Percentiles rank a stretch among this genome's conserved stretches.
phyloP scores from a whole-genome alignment of 2,113 vertebrate species.

The Nothobranchius furzeri region DNA sequence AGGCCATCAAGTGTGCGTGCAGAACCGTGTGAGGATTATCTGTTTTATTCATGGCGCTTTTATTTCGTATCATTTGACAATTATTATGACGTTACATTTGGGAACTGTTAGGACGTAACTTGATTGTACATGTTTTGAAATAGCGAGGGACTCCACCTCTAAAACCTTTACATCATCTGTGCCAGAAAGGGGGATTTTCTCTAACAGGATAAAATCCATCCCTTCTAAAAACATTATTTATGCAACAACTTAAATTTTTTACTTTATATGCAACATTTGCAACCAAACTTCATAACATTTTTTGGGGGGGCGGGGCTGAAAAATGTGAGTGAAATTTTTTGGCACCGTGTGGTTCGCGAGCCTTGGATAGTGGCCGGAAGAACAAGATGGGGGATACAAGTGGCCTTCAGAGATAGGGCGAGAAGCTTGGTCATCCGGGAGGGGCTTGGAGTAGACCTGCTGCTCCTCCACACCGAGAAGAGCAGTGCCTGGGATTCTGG shows the following conservation, averaged over 20 bases:
- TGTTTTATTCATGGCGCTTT: constrained; percentile 31
- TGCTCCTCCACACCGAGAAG: too few relatives aligned
- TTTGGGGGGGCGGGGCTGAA: too few relatives aligned
- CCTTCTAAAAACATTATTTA: too few relatives aligned
- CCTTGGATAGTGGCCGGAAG: too few relatives aligned
- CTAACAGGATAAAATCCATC: too few relatives aligned
- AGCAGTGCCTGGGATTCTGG: too few relatives aligned
- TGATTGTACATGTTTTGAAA: constrained; percentile 21
- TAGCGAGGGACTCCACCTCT: not conserved
- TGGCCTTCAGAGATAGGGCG: too few relatives aligned
- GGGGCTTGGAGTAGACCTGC: too few relatives aligned
- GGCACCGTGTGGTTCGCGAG: too few relatives aligned
- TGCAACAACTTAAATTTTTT: not conserved
- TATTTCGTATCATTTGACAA: constrained; percentile 22
- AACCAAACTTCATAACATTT: not conserved
- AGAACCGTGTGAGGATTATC: constrained; percentile 15
- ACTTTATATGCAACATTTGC: constrained; percentile 14
- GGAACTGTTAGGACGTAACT: constrained; percentile 32
- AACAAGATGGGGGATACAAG: too few relatives aligned
- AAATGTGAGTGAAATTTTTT: too few relatives aligned
- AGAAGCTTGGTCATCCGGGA: too few relatives aligned
- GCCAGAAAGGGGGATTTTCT: constrained; percentile 15
- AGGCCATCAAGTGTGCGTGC: constrained; percentile 17
- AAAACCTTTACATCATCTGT: not conserved
- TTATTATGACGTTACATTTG: constrained; percentile 36